Evolutionary conservation across 2,888 invertebrate species (phyloP).

Genomic region (Sepioteuthis lessoniana): DNA sequence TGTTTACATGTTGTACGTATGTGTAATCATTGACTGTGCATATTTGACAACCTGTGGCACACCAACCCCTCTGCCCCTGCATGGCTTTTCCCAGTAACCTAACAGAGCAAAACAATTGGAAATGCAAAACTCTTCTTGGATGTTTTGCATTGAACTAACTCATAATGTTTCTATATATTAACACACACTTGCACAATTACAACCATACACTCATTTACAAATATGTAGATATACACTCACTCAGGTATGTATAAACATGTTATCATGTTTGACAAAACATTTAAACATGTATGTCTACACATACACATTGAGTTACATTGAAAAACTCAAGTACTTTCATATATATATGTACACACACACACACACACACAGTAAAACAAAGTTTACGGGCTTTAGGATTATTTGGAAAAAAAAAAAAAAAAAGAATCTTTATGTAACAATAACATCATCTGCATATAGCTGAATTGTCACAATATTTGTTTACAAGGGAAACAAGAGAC

Average conservation of each 20-base stretch:
- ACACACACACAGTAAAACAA: background rate
- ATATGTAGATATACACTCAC: background rate
- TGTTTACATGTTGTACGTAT: conserved; percentile 14
- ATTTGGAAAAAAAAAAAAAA: background rate
- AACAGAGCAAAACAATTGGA: background rate
- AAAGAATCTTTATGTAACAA: too few relatives aligned
- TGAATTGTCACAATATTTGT: background rate
- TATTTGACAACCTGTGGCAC: too few relatives aligned
- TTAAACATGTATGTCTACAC: background rate
- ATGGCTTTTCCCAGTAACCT: background rate
- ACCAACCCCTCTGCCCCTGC: background rate
- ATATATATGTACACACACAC: background rate
- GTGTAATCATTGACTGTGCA: conserved; percentile 25
- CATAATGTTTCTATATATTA: background rate
- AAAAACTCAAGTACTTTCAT: too few relatives aligned
- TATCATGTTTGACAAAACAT: background rate
- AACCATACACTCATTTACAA: background rate
- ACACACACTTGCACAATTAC: background rate
- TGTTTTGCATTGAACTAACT: background rate
- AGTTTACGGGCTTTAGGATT: background rate
- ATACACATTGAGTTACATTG: background rate
- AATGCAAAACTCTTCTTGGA: background rate
- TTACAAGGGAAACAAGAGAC: background rate
- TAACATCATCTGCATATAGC: background rate
- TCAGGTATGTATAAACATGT: background rate